Percentiles rank a stretch among this genome's conserved stretches.
Evolutionary conservation across 1,140 invertebrate species (phyloP).

Genomic region (Brachionus angularis): DNA sequence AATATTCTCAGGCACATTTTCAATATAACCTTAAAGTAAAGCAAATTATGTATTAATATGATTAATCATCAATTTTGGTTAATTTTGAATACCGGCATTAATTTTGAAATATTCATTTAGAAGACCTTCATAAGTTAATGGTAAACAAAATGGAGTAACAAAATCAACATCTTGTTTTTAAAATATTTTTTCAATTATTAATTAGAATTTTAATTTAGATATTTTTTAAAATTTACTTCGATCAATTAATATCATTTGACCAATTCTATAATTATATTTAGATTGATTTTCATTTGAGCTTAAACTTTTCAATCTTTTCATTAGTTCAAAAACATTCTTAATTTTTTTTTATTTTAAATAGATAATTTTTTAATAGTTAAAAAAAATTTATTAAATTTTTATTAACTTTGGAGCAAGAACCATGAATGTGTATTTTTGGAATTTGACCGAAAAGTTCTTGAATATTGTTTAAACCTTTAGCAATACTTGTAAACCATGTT

Average conservation of each 20-base stretch:
- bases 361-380: neutral
- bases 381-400: neutral
- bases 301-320: neutral
- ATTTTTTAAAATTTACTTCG: constrained; percentile 8
- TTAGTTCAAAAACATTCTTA: constrained; percentile 26
- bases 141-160: constrained; percentile 41
- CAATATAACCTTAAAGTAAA: too few relatives aligned
- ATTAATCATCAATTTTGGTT: too few relatives aligned
- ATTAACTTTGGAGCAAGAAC: constrained; percentile 30
- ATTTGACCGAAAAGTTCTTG: constrained; percentile 30
- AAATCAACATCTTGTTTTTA: neutral
- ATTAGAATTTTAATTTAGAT: neutral
- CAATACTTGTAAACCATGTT: neutral
- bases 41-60: too few relatives aligned
- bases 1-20: neutral
- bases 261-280: constrained; percentile 10
- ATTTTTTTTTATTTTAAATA: too few relatives aligned
- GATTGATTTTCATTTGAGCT: neutral
- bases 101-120: constrained; percentile 24
- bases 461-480: constrained; percentile 26
- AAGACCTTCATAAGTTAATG: constrained; percentile 31
- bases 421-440: constrained; percentile 41
- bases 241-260: constrained; percentile 31
- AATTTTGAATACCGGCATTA: too few relatives aligned
- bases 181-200: too few relatives aligned